Percentiles rank a stretch among this genome's conserved stretches.
Conservation (phyloP, 2,797 vertebrate genomes). For the Acridotheres tristis region DNA sequence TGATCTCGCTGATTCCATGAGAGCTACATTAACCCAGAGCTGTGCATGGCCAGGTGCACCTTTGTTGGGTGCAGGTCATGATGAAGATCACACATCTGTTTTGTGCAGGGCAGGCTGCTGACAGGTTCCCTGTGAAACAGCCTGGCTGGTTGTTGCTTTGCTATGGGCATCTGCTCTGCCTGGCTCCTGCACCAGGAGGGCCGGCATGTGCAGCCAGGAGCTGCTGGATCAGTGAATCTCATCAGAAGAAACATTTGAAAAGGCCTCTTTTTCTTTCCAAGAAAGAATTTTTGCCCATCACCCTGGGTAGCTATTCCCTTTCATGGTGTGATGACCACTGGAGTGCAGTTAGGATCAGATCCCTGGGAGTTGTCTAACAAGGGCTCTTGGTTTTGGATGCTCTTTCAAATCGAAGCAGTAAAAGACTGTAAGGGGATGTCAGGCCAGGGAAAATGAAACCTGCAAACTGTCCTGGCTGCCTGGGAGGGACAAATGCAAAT, state of each 20-base stretch:
- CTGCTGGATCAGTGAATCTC: not conserved
- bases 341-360: not conserved
- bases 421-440: not conserved
- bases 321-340: not conserved
- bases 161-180: rapidly evolving
- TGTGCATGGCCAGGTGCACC: not conserved
- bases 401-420: not conserved
- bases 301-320: not conserved
- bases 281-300: not conserved
- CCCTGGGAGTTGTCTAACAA: not conserved
- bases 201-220: rapidly evolving
- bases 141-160: not conserved
- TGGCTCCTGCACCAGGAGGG: not conserved
- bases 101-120: not conserved
- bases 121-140: not conserved
- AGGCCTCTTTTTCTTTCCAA: not conserved
- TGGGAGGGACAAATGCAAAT: not conserved
- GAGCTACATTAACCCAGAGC: rapidly evolving
- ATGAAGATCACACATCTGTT: not conserved
- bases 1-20: not conserved
- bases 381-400: not conserved
- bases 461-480: not conserved
- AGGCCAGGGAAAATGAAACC: not conserved
- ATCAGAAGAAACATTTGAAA: not conserved
- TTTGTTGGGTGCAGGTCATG: rapidly evolving